phyloP scores from a whole-genome alignment of 2,113 vertebrate genomes.

The Trochalopteron elliotii region DNA sequence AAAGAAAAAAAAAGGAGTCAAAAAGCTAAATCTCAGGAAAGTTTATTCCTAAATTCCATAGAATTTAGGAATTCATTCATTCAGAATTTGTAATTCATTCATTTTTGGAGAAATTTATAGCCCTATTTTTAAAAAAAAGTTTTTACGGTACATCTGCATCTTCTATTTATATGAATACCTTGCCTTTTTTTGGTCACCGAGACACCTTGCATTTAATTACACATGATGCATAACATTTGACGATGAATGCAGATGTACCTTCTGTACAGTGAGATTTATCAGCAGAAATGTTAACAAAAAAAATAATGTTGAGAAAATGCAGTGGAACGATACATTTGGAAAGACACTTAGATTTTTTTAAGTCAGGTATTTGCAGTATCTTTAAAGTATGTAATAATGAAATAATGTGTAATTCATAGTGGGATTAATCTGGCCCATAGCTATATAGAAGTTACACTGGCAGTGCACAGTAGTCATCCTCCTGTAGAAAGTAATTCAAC shows the following conservation, averaged over 20 bases:
- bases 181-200: not conserved
- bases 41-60: not conserved
- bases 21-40: not conserved
- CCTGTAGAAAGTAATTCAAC: not conserved
- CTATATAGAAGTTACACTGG: not conserved
- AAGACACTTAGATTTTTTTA: not conserved
- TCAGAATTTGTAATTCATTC: fast-evolving
- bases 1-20: not conserved
- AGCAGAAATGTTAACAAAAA: not conserved
- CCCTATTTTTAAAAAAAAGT: too few relatives aligned
- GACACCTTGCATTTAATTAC: not conserved
- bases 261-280: not conserved
- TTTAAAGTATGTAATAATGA: not conserved
- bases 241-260: fast-evolving
- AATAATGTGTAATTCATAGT: not conserved
- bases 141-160: not conserved
- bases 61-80: fast-evolving
- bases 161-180: not conserved
- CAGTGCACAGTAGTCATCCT: not conserved
- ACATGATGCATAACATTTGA: not conserved
- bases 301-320: not conserved
- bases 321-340: not conserved
- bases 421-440: not conserved
- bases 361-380: not conserved
- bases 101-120: not conserved